Base-by-base conservation (phyloP, 2,113 vertebrate species). In the Pomatorhinus ruficollis region DNA sequence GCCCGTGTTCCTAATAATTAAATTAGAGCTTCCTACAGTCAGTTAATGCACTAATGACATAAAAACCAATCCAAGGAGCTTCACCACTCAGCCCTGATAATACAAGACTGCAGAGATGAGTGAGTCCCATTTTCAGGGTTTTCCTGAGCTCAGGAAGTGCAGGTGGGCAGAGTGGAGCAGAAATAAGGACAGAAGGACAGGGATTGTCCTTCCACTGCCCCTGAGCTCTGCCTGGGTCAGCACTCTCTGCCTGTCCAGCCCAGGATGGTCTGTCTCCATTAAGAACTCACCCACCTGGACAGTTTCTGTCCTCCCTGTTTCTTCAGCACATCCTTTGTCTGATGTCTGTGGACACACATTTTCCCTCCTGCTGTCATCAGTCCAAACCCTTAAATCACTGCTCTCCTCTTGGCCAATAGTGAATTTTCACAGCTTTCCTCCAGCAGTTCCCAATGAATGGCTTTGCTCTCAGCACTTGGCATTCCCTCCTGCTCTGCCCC, bases 381-480 rank as follows among this genome's bases (percentile, higher is more conserved):
- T 77, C 79, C 95, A 59, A 54, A 66, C 83, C 9, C 33, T 50
- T 17, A 84, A 69, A 84, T 83, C 66, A 13, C 24, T 35, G 47
- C n/a, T 39, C 79, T 88, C 35, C 47, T 81, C 75, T 50, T 35
- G 66, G 78, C 85, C 65, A 40, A 92, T 69, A 95, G 71, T 86
- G 91, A 89, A 54, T 30, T 53, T 85, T 80, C 86, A 31, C n/a
- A 64, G 79, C 81, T 77, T 61, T 4, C 91, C 28, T 31, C 47
- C 2, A 0, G 53, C 90, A 60, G 61, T 45, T 45, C 50, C 83
- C 47, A 28, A 96, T 96, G 97, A 57, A 92, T 94, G 89, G 90
- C 92, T 95, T 25, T 68, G 86, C 93, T 97, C 92, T 95, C 53
- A 90, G 85, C 2, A 0, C n/a, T 87, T 97, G 97, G 95, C 96